phyloP scores from a whole-genome alignment of 2,797 vertebrate species.

The Rhyacichthys aspro region DNA sequence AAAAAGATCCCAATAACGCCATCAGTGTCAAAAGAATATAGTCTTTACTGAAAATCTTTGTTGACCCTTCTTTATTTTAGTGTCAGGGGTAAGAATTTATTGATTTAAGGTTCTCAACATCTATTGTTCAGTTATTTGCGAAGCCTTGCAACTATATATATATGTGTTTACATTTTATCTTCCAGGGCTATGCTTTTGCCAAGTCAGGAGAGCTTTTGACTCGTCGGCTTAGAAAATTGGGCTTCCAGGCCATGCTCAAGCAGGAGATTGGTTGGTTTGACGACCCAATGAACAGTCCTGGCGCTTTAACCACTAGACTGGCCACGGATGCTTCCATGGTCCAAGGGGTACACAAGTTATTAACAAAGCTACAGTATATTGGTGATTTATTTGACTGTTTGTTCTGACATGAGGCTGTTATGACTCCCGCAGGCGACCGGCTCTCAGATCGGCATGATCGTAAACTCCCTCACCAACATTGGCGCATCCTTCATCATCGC shows the following conservation, averaged over 20 bases:
- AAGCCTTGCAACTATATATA: not conserved
- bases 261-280: conserved; percentile 86
- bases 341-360: conserved; percentile 69
- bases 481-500: conserved; percentile 82
- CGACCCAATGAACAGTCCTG: conserved; percentile 78
- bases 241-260: conserved; percentile 82
- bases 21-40: too few species aligned
- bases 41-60: too few species aligned
- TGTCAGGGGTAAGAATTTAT: too few species aligned
- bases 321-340: conserved; percentile 85
- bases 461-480: conserved; percentile 81
- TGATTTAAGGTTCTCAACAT: not conserved
- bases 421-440: conserved; percentile 77
- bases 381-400: not conserved
- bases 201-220: conserved; percentile 85
- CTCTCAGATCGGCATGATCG: conserved; percentile 84
- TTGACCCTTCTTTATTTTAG: too few species aligned
- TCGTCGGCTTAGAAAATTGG: conserved; percentile 78
- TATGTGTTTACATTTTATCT: conserved; percentile 17
- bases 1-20: too few species aligned
- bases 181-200: conserved; percentile 80
- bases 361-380: too few species aligned
- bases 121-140: not conserved
- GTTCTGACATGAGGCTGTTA: not conserved
- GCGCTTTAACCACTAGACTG: conserved; percentile 82